Evolutionary conservation across 2,888 invertebrate species (phyloP), one percentile per base, ranked within the genome.

Genomic region (Nomada lathburiana): DNA sequence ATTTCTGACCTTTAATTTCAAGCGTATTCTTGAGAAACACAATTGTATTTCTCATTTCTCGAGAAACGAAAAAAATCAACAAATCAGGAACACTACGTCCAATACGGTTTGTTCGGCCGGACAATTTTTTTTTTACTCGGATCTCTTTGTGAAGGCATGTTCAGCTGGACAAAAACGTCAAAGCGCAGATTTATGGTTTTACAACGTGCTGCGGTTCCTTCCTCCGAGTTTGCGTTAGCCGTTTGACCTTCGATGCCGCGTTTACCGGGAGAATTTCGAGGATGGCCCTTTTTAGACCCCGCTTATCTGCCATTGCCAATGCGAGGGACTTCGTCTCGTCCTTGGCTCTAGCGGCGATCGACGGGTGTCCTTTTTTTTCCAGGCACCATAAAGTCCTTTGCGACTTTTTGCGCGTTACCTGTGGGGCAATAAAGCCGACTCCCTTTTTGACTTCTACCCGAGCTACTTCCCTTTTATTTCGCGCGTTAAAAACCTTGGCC

Each of bases 161-260:
- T 82, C 71, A 64, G 53, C 23, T 69, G 82, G 81, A 89, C 88
- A 90, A 92, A 92, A 92, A 89, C 89, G 88, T 86, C 90, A 86
- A 82, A 80, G 60, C 80, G 62, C 86, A 89, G 87, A 93, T 93
- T 93, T 93, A 93, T 92, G 91, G 92, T 89, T 90, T 89, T 88
- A 89, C 90, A 89, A 89, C 91, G 91, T 89, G 91, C 92, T 91
- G 91, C 90, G 89, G 92, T 91, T 91, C 88, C 89, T 89, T 89
- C 86, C 88, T 36, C 60, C 23, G 69, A 73, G 64, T 64, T 68
- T 52, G 75, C 83, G 83, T 44, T 85, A 85, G 84, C 84, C 89
- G 82, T 87, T 64, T 90, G 91, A 91, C 92, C 92, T 92, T 92
- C 90, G 86, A 82, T 47, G 72, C 74, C 59, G 59, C 68, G 67